Base-by-base conservation (phyloP, 2,113 vertebrate genomes). In the Pipra filicauda region DNA sequence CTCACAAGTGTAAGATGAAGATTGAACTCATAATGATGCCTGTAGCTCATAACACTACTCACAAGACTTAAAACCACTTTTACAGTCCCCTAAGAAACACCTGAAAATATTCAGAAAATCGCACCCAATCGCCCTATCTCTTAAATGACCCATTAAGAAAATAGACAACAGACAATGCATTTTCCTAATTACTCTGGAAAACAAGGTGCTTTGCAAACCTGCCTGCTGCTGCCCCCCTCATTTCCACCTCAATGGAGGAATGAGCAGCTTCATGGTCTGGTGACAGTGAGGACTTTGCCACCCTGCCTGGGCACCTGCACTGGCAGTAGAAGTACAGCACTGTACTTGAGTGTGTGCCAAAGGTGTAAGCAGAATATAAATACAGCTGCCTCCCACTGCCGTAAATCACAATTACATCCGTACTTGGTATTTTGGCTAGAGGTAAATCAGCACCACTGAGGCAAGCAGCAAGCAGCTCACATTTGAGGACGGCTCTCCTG, bases 121-220 rank as follows among this genome's bases (percentile, higher is more conserved):
- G 2, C 35, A 64, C 46, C 0, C 0, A 0, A 11, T 80, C 5
- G 0, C 30, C 8, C 28, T 17, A 1, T 27, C 39, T 58, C 27
- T 51, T 35, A 28, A 90, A 30, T 3, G 8, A 20, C 28, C 52
- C 41, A 8, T 17, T 46, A 21, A 43, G 86, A 31, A 65, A 67
- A 70, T 35, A 44, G 24, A 61, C 18, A 58, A 12, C 4, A 13
- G 24, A 12, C 15, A 37, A 20, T 14, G 43, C 1, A 1, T 31
- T 91, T 77, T 81, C 8, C 26, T 39, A 17, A 17, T 13, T 46
- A 48, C 41, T 57, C 58, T 22, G 49, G 43, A 85, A 37, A 39
- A 55, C 41, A 33, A 46, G 19, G 55, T 17, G n/a, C 20, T 28
- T 28, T 39, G 64, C 30, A 58, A 35, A 77, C 30, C 51, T 77